Evolutionary conservation across 2,888 invertebrate genomes (phyloP), one percentile per base, ranked within the genome.

Genomic region (Bombylius major): DNA sequence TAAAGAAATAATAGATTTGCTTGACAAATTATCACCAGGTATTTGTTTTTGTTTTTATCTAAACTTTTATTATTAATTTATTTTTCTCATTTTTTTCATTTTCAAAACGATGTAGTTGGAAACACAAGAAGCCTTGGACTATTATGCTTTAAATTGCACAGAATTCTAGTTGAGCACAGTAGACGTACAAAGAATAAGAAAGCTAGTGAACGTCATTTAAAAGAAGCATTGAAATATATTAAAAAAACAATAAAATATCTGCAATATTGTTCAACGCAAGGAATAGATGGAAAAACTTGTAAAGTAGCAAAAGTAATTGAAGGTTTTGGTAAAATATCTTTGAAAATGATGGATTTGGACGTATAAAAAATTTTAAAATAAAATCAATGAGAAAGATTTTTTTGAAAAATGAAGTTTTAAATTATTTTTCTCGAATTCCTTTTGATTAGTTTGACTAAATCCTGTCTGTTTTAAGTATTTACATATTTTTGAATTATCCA

Each of bases 241-340:
- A 70, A 77, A 54, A 81, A 86, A 64, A 77, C 83, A 0, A 78
- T 82, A 0, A 73, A 77, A 36, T 76, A 86, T 50, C 73, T 89
- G 33, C 81, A 82, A 50, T 77, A 85, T 65, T 89, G 89, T 70
- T 84, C 89, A 0, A 77, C 79, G 1, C 78, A 79, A 61, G 75
- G 88, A 57, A 84, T 86, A 0, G 89, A 89, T 67, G 89, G 89
- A 4, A 82, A 82, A 65, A 78, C 89, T 57, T 78, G 78, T n/a
- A 71, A 72, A 12, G 85, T 87, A 67, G 87, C 87, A 0, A 76
- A 76, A 64, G 73, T 23, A 3, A 23, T 23, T 23, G 23, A 23
- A 23, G 1, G 2, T 23, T 2, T 2, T 23, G 3, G 23, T 23
- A 3, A 23, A 23, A 23, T 23, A 23, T 23, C 23, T 23, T 23